Evolutionary conservation across 2,888 invertebrate genomes (phyloP).

Genomic region (Eupithecia inturbata): DNA sequence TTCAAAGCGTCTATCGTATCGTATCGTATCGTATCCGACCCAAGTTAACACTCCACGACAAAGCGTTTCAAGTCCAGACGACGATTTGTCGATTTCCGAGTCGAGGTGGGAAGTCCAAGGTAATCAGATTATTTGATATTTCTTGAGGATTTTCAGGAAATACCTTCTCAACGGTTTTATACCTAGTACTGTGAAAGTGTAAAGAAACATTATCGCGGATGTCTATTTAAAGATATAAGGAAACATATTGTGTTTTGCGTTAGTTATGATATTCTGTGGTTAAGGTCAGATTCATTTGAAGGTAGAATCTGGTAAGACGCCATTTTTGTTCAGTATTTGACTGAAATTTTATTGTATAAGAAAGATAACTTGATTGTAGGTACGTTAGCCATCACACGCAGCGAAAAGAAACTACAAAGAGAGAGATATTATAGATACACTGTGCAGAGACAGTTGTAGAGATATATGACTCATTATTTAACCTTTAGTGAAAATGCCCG

Average conservation of each 20-base stretch:
- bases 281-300: background rate
- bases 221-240: background rate
- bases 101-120: slow-evolving; percentile 3
- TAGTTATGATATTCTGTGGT: background rate
- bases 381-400: no score
- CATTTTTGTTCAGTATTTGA: background rate
- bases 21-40: background rate
- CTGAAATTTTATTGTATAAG: background rate
- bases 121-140: slow-evolving; percentile 8
- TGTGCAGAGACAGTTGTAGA: no score
- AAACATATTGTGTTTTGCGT: background rate
- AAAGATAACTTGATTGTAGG: no score
- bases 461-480: no score
- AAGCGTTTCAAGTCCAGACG: slow-evolving; percentile 6
- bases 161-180: background rate
- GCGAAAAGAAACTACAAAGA: background rate
- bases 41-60: slow-evolving; percentile 8
- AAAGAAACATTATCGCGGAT: background rate
- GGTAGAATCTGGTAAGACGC: background rate
- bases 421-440: no score
- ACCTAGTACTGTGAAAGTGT: background rate
- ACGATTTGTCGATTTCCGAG: slow-evolving; percentile 17
- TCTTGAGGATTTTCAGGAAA: slow-evolving; percentile 1
- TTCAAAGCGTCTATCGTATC: background rate
- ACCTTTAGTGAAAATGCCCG: no score